Evolutionary conservation across 2,113 vertebrate genomes (phyloP), one percentile per base, ranked within the genome.

Genomic region (Platycercus adscitus): DNA sequence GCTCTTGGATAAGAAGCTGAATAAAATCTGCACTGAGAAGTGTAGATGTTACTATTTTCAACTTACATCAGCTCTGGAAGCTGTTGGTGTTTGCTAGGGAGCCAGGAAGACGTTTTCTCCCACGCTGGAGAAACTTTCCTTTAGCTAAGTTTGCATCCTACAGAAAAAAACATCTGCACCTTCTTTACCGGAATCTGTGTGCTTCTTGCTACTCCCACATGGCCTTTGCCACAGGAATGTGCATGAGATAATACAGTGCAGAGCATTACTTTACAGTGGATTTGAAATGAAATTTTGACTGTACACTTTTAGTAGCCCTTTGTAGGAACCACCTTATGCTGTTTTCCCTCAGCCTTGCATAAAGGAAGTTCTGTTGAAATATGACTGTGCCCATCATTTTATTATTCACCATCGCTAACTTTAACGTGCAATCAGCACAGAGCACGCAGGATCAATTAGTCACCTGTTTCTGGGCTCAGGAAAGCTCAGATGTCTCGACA

Each of bases 401-500:
- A 96, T 97, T 97, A 76, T 94, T 93, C 39, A 46, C 35, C 28
- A 43, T 53, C 1, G 2, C 44, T 65, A 64, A 43, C 7, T 43
- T 73, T 68, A 68, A n/a, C 31, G 6, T 75, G 29, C 19, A 35
- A 65, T 65, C 9, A 7, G 11, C 41, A 69, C 58, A 69, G 44
- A 90, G 50, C 12, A 52, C 28, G 41, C 64, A 88, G 90, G 81
- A 88, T 95, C 76, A 76, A 91, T 91, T 89, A 95, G 82, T 85
- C 82, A 79, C 60, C 83, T 84, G 56, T 20, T 86, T 69, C 64
- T 53, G 61, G 73, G 61, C 35, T 96, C 49, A 52, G n/a, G 12
- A 88, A 72, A 61, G 44, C 39, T 96, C 83, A 92, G 43, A 6
- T 14, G 61, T 88, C 52, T 94, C 76, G 37, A 84, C 96, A 97